A percentile compares a stretch with the other conserved stretches of the same genome.
These are phyloP conservation scores for Leptodactylus fallax DNA, from an alignment of 2,797 vertebrate species.

Conservation along the genomic window DNA sequence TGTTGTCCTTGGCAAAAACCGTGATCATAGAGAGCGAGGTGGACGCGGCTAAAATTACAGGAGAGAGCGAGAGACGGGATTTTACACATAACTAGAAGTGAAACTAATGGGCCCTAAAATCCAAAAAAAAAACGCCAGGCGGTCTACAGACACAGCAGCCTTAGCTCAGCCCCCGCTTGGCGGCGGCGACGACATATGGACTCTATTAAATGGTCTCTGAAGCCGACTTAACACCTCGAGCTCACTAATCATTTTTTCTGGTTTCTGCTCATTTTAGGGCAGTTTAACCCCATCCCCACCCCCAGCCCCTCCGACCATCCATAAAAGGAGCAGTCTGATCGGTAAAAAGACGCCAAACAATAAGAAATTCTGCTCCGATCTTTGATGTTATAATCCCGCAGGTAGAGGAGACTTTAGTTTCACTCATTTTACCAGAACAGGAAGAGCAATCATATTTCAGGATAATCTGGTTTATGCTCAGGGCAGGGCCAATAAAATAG, in stretches of 20 bases:
- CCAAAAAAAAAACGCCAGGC: not conserved
- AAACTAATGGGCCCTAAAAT: not conserved
- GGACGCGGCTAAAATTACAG: not conserved
- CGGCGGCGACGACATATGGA: not conserved
- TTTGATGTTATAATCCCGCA: slow-evolving; percentile 34
- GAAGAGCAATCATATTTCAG: not conserved
- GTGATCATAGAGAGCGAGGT: not conserved
- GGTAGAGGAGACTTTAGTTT: not conserved
- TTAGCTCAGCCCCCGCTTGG: not conserved
- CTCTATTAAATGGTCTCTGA: slow-evolving; percentile 9
- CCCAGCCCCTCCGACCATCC: not conserved
- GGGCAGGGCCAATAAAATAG: not conserved
- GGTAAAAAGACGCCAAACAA: not conserved
- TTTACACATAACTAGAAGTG: not conserved
- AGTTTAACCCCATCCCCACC: not conserved
- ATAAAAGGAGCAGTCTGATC: not conserved
- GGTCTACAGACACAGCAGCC: not conserved
- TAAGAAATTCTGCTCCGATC: not conserved
- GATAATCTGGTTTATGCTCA: slow-evolving; percentile 21
- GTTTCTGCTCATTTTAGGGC: not conserved
- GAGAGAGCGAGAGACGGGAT: not conserved
- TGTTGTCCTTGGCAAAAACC: not conserved
- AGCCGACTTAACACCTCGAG: slow-evolving; percentile 9
- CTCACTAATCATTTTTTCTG: not conserved
- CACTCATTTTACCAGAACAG: not conserved